These are phyloP conservation scores for Psittacula echo DNA, from an alignment of 2,797 vertebrate genomes.

Conservation along the genomic window DNA sequence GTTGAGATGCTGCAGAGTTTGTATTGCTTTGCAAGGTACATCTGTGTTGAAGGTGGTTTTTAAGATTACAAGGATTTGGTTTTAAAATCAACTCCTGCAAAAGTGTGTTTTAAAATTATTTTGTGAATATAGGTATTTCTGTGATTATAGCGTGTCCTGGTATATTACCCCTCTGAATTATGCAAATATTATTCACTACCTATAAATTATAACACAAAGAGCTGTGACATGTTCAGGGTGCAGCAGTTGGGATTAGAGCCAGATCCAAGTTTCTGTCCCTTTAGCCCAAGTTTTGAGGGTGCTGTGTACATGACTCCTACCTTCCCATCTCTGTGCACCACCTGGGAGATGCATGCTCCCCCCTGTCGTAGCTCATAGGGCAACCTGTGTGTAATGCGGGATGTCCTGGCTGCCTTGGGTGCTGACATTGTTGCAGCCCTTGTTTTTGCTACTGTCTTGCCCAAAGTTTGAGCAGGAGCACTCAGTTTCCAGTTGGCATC, in stretches of 20 bases:
- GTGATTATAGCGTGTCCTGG: not conserved
- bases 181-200: not conserved
- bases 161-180: not conserved
- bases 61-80: not conserved
- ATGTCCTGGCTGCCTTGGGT: not conserved
- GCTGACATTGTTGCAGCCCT: not conserved
- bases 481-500: not conserved
- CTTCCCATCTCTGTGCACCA: not conserved
- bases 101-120: not conserved
- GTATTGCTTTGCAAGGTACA: not conserved
- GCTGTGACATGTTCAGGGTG: not conserved
- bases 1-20: not conserved
- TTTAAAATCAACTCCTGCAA: not conserved
- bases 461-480: not conserved
- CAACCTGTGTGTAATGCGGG: accelerated
- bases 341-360: not conserved
- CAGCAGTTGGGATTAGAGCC: not conserved
- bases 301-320: not conserved
- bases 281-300: not conserved
- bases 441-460: not conserved
- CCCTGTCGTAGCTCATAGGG: not conserved
- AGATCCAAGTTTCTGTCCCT: not conserved
- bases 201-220: not conserved
- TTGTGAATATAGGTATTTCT: not conserved
- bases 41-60: not conserved